Evolutionary conservation across 2,113 vertebrate genomes (phyloP).

Genomic region (Psittacara wagleri): DNA sequence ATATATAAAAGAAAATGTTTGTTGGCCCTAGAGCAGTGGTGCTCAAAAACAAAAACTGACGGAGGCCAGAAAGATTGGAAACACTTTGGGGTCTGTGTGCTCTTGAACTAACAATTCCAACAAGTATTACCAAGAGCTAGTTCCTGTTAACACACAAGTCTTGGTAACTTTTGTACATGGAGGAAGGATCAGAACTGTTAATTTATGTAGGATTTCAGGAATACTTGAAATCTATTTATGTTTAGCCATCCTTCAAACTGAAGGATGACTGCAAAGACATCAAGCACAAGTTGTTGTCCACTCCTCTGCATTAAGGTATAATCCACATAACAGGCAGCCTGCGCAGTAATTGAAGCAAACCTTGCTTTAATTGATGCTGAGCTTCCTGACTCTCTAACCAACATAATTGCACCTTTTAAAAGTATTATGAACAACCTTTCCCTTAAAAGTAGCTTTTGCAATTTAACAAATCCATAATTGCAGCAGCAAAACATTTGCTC

Average conservation of each 20-base stretch:
- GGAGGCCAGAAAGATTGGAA: background rate
- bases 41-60: accelerated
- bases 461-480: background rate
- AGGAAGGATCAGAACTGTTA: background rate
- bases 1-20: accelerated
- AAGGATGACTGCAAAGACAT: background rate
- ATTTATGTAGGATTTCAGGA: accelerated
- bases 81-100: background rate
- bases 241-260: accelerated
- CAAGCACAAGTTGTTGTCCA: accelerated
- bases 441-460: background rate
- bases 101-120: background rate
- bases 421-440: background rate
- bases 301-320: background rate
- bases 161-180: accelerated
- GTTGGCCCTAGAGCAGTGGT: no score
- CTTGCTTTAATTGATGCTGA: background rate
- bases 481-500: conserved; percentile 12
- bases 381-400: background rate
- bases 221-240: accelerated
- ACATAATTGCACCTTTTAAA: background rate
- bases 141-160: background rate
- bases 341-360: background rate
- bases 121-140: background rate
- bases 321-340: background rate